Base-by-base conservation (phyloP, 2,888 invertebrate genomes). In the Cryptophagus acutangulus region DNA sequence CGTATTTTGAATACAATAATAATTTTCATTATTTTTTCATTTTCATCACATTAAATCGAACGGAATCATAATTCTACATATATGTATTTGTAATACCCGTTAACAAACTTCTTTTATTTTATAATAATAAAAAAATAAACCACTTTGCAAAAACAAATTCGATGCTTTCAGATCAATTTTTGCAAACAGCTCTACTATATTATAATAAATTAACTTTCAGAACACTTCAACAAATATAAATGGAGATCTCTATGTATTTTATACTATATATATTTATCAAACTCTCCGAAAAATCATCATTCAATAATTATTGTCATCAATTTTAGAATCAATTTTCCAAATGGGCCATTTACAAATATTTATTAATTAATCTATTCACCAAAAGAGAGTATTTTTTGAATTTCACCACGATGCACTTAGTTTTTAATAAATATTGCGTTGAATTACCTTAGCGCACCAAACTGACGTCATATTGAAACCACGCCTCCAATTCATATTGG, bases 71-170 rank as follows among this genome's bases (percentile, higher is more conserved):
- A 59, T 55, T 59, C 55, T 60, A 33, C 28, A n/a, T 14, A 16
- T n/a, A 33, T 59, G 57, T 64, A 63, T 56, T 60, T 62, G 62
- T 65, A 67, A 69, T 69, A 69, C 68, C 69, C 69, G 69, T 69
- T 56, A 65, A 53, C 49, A 51, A 52, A 58, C 51, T 52, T 42
- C 47, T 42, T 36, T 26, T 12, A 26, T 8, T 26, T n/a, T 26
- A 12, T 3, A 12, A 4, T 26, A 3, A 3, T 12, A 26, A 3
- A 26, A 6, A 26, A 26, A 33, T 40, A 34, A 38, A 39, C 41
- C 43, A 46, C 44, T 47, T 44, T 46, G 45, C 47, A 42, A 38
- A 47, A 40, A 43, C 35, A 29, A 36, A 40, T 36, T 16, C 31
- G 16, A 26, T 26, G 3, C 3, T 6, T 26, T 34, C 10, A 20